Evolutionary conservation across 2,797 vertebrate species (phyloP), one percentile per base, ranked within the genome.

Genomic region (Danio kyathit): DNA sequence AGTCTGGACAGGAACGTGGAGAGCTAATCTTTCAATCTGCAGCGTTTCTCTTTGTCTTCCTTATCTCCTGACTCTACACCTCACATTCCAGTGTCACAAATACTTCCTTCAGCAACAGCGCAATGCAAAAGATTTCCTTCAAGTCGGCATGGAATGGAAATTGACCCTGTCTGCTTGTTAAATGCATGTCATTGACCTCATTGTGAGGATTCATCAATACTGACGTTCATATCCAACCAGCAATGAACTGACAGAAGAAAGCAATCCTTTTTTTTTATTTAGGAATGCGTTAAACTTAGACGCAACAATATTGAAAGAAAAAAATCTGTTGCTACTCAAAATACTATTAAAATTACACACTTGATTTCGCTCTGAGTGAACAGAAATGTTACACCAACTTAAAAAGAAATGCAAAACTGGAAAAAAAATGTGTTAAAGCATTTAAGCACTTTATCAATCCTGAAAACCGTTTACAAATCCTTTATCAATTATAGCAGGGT

Each of bases 51-150:
- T 77, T 66, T 46, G 63, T 67, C 13, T 48, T 43, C n/a, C 66
- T 71, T 71, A 71, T 79, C 66, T 61, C 29, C 66, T 61, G 66
- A 79, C 56, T 61, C 56, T 43, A 71, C n/a, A 5, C 16, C 7
- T 19, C 54, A 89, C 89, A 89, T 79, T 78, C 64, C 76, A 69
- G 41, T n/a, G 52, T 12, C 56, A 7, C 52, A 48, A 51, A 70
- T 54, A 16, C 54, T 70, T 70, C 76, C 76, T 13, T 61, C 56
- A 61, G 1, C 19, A 43, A 43, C 66, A 21, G 40, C 44, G 40
- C 11, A 41, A 29, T 0, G 11, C 7, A 16, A 49, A 29, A 40
- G 59, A 16, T 16, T 40, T 16, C 29, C 29, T 40, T 7, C 14
- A 40, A 52, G 10, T n/a, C 9, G 0, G 14, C 9, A 5, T 10